Evolutionary conservation across 2,113 vertebrate species (phyloP).

Genomic region (Oncorhynchus masou): DNA sequence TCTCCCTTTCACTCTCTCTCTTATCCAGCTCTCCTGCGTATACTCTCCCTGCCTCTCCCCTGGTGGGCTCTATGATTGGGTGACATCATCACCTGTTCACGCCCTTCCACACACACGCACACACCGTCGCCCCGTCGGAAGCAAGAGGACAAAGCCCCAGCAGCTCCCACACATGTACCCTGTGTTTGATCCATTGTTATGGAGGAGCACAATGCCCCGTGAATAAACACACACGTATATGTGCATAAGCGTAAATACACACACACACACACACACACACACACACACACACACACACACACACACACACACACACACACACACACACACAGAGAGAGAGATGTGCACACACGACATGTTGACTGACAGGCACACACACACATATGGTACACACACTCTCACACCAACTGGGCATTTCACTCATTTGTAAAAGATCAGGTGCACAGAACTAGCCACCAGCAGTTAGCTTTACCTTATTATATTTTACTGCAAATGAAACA

Average conservation of each 20-base stretch:
- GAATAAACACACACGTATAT: not conserved
- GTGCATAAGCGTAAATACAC: not conserved
- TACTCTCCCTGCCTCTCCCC: not conserved
- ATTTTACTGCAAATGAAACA: no score
- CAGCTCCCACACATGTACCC: not conserved
- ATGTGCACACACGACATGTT: no score
- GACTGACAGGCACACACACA: no score
- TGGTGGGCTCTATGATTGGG: not conserved
- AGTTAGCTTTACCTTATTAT: no score
- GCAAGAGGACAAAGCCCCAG: not conserved
- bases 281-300: slow-evolving; percentile 1
- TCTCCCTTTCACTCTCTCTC: not conserved
- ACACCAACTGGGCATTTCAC: no score
- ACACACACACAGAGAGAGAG: not conserved
- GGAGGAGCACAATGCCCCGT: no score
- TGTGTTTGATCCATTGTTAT: not conserved
- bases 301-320: not conserved
- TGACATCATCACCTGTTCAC: not conserved
- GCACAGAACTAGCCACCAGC: no score
- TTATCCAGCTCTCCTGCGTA: not conserved
- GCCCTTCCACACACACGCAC: not conserved
- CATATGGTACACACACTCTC: no score
- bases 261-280: not conserved
- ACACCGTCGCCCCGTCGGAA: not conserved
- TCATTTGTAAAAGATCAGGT: no score